A percentile compares a stretch with the other conserved stretches of the same genome.
Evolutionary conservation across 2,888 invertebrate species (phyloP).

Genomic region (Gryllus longicercus): DNA sequence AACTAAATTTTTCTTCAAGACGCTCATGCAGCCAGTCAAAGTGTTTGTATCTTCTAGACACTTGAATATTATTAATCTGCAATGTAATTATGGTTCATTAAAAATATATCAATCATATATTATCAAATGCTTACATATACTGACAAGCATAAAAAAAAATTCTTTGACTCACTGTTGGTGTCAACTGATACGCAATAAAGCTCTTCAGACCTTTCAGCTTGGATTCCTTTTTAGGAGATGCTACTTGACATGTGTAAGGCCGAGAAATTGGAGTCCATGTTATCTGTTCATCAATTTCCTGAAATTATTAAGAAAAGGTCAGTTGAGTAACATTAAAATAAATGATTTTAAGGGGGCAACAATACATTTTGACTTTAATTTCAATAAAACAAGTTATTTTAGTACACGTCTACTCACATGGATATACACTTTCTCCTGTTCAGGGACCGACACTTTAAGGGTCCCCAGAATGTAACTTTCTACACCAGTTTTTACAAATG

Average conservation of each 20-base stretch:
- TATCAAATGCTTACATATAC: background rate
- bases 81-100: slow-evolving; percentile 38
- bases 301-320: slow-evolving; percentile 24
- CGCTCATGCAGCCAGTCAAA: slow-evolving; percentile 98
- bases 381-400: too few species aligned
- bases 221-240: slow-evolving; percentile 94
- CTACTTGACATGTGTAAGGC: slow-evolving; percentile 79
- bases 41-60: slow-evolving; percentile 93
- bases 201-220: slow-evolving; percentile 97
- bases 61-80: slow-evolving; percentile 85
- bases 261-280: slow-evolving; percentile 73
- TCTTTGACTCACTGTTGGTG: slow-evolving; percentile 66
- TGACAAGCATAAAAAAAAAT: background rate
- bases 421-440: slow-evolving; percentile 68
- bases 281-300: slow-evolving; percentile 66
- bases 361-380: too few species aligned
- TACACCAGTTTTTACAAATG: slow-evolving; percentile 84
- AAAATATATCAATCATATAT: background rate
- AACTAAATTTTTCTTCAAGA: slow-evolving; percentile 87
- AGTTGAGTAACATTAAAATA: background rate
- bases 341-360: background rate
- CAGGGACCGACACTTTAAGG: slow-evolving; percentile 63
- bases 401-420: slow-evolving; percentile 44
- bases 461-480: slow-evolving; percentile 85
- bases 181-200: slow-evolving; percentile 94